These are phyloP conservation scores for Aptenodytes forsteri DNA, from an alignment of 2,113 vertebrate species.

Conservation along the genomic window DNA sequence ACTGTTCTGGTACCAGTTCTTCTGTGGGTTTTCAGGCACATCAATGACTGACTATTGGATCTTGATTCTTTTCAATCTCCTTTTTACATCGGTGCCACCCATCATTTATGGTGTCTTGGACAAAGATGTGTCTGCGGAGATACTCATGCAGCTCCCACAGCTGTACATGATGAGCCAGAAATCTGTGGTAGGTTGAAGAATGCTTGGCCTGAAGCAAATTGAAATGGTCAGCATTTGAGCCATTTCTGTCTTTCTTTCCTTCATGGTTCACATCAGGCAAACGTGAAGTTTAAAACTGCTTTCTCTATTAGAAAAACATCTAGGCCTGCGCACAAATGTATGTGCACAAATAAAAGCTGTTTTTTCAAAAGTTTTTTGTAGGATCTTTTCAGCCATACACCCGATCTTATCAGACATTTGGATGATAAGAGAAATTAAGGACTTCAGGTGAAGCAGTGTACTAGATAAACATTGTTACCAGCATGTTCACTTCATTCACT, in stretches of 20 bases:
- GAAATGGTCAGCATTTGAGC: not conserved
- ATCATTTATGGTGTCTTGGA: slow-evolving; percentile 81
- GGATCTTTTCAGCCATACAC: not conserved
- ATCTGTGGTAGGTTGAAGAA: slow-evolving; percentile 71
- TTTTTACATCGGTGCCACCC: slow-evolving; percentile 81
- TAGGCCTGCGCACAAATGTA: not conserved
- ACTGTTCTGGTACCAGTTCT: slow-evolving; percentile 86
- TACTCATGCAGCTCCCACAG: slow-evolving; percentile 75
- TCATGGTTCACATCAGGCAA: not conserved
- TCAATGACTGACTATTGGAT: slow-evolving; percentile 84
- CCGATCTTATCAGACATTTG: not conserved
- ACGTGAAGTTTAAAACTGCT: not conserved
- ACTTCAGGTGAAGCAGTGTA: not conserved
- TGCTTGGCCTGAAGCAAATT: not conserved
- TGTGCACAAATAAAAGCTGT: not conserved
- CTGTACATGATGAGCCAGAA: slow-evolving; percentile 74
- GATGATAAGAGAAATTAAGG: not conserved
- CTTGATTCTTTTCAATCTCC: slow-evolving; percentile 84
- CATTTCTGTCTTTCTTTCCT: not conserved
- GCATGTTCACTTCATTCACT: not conserved
- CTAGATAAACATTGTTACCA: not conserved
- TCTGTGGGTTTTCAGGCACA: slow-evolving; percentile 84
- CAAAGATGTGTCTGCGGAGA: slow-evolving; percentile 77
- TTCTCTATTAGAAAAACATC: not conserved
- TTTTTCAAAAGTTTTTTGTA: not conserved